These are phyloP conservation scores for Centropristis striata DNA, from an alignment of 2,113 vertebrate species.

Conservation along the genomic window DNA sequence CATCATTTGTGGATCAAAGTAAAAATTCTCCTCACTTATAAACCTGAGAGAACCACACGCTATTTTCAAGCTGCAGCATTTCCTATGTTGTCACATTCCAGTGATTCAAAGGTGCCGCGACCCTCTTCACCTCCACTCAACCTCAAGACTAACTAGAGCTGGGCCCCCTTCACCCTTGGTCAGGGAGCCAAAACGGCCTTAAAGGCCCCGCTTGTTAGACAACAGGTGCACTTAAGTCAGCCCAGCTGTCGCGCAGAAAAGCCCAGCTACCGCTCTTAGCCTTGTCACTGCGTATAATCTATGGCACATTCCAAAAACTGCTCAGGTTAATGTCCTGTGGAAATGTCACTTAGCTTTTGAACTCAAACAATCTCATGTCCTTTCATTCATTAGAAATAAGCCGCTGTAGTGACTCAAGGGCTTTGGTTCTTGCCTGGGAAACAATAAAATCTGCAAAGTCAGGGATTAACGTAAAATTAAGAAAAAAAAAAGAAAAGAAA, in stretches of 20 bases:
- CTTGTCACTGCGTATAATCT: slow-evolving; percentile 72
- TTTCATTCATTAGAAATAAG: slow-evolving; percentile 22
- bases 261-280: slow-evolving; percentile 56
- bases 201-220: slow-evolving; percentile 79
- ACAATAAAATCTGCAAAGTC: background rate
- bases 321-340: slow-evolving; percentile 57
- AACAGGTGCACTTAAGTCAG: slow-evolving; percentile 82
- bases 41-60: background rate
- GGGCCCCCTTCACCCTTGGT: slow-evolving; percentile 70
- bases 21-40: slow-evolving; percentile 19
- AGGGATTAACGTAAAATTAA: background rate
- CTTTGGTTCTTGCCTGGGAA: slow-evolving; percentile 28
- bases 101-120: slow-evolving; percentile 71
- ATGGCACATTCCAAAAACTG: slow-evolving; percentile 69
- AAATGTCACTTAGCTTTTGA: slow-evolving; percentile 54
- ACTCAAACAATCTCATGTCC: slow-evolving; percentile 37
- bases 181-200: slow-evolving; percentile 63
- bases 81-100: slow-evolving; percentile 79
- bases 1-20: slow-evolving; percentile 38
- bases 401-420: background rate
- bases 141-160: slow-evolving; percentile 80
- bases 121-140: slow-evolving; percentile 76
- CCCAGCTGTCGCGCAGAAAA: slow-evolving; percentile 78
- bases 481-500: slow-evolving; percentile 3
- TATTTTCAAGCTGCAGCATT: slow-evolving; percentile 71